Evolutionary conservation across 2,888 invertebrate genomes (phyloP), one percentile per base, ranked within the genome.

Genomic region (Drosophila glabriapex): DNA sequence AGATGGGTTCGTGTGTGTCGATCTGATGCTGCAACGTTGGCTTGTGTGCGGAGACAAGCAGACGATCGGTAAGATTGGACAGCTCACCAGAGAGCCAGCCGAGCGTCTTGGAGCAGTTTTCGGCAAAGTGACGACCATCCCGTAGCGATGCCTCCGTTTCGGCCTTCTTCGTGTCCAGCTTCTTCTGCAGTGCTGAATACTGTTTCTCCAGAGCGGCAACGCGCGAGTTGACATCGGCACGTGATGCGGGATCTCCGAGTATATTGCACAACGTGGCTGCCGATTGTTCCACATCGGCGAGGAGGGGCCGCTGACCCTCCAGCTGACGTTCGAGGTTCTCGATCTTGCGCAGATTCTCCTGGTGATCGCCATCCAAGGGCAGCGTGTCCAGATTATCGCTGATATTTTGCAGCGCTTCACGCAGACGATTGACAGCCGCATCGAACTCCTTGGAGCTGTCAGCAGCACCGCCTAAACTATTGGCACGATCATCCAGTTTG

Each of bases 391-490:
- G 94, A 83, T 97, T 96, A 87, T 98, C 98, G 37, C 96, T 96
- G 83, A 98, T 97, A 71, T 95, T 96, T 91, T 97, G 97, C 56
- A 99, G 93, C n/a, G 98, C 97, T 92, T 97, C 97, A 25, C 97
- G 95, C 9, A 99, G 94, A 2, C 97, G 95, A 68, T 97, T 95
- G 6, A 98, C 94, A 3, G 97, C 97, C 0, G 97, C 97, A 93
- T 98, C 98, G 93, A 99, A 98, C 93, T 98, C 98, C 68, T 97
- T 96, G 60, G 98, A 97, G 12, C 98, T 97, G 88, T 98, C 98
- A 4, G 97, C 98, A 0, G 98, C 98, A 2, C 98, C 98, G 68
- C 98, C 98, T 6, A 98, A 94, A 71, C 96, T 97, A 43, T 96
- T 96, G 0, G 98, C 98, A n/a, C 98, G 95, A 83, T 98, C 97